Evolutionary conservation across 2,113 vertebrate species (phyloP).

Genomic region (Otocyon megalotis): DNA sequence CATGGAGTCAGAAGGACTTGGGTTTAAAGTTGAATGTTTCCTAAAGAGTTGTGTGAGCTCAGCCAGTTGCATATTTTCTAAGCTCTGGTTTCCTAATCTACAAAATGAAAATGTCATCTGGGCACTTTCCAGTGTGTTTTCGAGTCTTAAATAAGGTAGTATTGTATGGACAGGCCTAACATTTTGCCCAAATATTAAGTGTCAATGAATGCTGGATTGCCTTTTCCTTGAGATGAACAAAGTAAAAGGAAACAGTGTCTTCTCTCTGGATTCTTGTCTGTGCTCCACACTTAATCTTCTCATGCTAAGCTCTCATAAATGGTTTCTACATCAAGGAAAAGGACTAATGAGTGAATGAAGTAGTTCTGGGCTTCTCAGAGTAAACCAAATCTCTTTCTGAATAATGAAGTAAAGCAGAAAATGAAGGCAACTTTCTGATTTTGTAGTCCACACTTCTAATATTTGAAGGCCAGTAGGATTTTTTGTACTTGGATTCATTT

Average conservation of each 20-base stretch:
- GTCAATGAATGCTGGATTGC: background rate
- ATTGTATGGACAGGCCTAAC: background rate
- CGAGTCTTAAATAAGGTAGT: background rate
- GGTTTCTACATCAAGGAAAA: background rate
- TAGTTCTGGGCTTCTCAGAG: background rate
- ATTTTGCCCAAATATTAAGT: background rate
- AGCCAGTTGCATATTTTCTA: background rate
- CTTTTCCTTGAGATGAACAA: background rate
- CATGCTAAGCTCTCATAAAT: background rate
- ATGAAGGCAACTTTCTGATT: background rate
- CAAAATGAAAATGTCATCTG: background rate
- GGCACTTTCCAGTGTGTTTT: background rate
- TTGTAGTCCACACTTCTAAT: background rate
- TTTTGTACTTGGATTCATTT: slow-evolving; percentile 39
- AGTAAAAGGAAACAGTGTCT: background rate
- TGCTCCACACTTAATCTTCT: background rate
- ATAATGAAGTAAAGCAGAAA: background rate
- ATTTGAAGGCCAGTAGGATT: slow-evolving; percentile 11
- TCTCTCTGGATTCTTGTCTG: background rate
- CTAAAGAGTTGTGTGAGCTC: background rate
- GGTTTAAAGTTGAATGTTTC: background rate
- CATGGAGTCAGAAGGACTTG: background rate
- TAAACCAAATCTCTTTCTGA: background rate
- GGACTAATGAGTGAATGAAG: background rate
- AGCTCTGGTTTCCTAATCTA: background rate